These are phyloP conservation scores for Dysidea cf. avara DNA, from an alignment of 37 sponge, comb jelly and placozoan genomes.

Conservation along the genomic window DNA sequence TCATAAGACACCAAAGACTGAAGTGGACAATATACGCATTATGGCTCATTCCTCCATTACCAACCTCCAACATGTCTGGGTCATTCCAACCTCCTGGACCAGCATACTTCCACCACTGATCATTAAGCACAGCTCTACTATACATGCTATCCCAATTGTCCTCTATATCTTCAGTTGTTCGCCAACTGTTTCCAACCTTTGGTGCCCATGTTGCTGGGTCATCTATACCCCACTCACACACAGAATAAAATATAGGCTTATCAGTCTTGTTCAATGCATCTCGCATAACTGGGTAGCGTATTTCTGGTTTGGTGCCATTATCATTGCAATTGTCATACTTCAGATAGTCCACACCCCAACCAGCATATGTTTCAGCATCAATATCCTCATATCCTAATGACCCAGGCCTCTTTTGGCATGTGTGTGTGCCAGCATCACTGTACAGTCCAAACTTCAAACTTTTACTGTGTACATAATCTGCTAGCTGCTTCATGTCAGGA, in stretches of 20 bases:
- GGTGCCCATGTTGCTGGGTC: conserved; percentile 71
- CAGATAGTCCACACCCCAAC: conserved; percentile 48
- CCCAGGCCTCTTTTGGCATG: conserved; percentile 73
- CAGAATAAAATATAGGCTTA: conserved; percentile 74
- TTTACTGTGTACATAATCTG: conserved; percentile 60
- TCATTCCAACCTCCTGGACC: conserved; percentile 89
- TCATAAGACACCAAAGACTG: conserved; percentile 86
- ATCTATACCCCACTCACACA: conserved; percentile 83
- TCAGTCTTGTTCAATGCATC: conserved; percentile 76
- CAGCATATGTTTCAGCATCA: conserved; percentile 77
- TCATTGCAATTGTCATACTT: no score
- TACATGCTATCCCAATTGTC: conserved; percentile 73
- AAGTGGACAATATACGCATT: conserved; percentile 75
- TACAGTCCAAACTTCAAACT: conserved; percentile 83
- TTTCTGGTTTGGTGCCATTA: conserved; percentile 53
- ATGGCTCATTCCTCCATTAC: conserved; percentile 70
- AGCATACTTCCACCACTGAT: conserved; percentile 55
- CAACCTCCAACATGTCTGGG: conserved; percentile 86
- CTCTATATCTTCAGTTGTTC: conserved; percentile 75
- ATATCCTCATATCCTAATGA: conserved; percentile 69
- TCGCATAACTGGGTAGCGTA: conserved; percentile 76
- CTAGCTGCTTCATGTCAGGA: conserved; percentile 72
- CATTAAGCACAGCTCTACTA: conserved; percentile 52
- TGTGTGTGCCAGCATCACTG: conserved; percentile 84
- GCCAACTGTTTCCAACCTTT: conserved; percentile 83